Percentiles rank a stretch among this genome's conserved stretches.
These are phyloP conservation scores for Caenorhabditis sp. DNA, from an alignment of 2,888 invertebrate genomes.

Conservation along the genomic window DNA sequence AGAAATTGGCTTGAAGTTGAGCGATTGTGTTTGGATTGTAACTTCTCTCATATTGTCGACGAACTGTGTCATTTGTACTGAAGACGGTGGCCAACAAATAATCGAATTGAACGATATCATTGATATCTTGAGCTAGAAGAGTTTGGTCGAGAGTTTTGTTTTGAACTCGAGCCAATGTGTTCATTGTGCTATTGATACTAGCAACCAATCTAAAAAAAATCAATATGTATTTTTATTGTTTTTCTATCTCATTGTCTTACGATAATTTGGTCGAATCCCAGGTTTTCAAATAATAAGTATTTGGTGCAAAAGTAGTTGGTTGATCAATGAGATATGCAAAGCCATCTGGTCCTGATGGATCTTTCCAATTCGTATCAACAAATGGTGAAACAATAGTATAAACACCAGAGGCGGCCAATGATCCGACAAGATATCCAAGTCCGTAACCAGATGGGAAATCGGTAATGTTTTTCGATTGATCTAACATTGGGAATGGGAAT, in stretches of 20 bases:
- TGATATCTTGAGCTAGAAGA: slow-evolving; percentile 39
- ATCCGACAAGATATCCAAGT: slow-evolving; percentile 36
- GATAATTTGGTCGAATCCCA: slow-evolving; percentile 33
- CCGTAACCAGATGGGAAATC: slow-evolving; percentile 22
- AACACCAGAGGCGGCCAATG: slow-evolving; percentile 37
- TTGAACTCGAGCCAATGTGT: slow-evolving; percentile 36
- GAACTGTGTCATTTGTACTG: slow-evolving; percentile 55
- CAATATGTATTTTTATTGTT: no score
- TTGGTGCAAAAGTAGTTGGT: slow-evolving; percentile 46
- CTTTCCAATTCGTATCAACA: slow-evolving; percentile 65
- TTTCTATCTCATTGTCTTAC: no score
- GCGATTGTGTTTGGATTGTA: slow-evolving; percentile 55
- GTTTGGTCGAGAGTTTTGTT: slow-evolving; percentile 36
- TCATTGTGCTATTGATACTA: slow-evolving; percentile 33
- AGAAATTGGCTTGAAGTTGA: slow-evolving; percentile 18
- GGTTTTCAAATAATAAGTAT: slow-evolving; percentile 53
- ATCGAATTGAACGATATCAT: slow-evolving; percentile 57
- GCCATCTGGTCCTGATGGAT: slow-evolving; percentile 54
- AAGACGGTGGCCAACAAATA: slow-evolving; percentile 52
- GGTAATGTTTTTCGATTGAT: slow-evolving; percentile 31
- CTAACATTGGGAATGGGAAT: slow-evolving; percentile 49
- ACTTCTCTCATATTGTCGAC: slow-evolving; percentile 56
- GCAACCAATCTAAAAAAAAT: slow-evolving; percentile 7
- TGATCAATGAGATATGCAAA: slow-evolving; percentile 62
- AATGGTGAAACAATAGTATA: slow-evolving; percentile 37